Conservation (phyloP, 2,113 vertebrate genomes). For the Platichthys stellatus region DNA sequence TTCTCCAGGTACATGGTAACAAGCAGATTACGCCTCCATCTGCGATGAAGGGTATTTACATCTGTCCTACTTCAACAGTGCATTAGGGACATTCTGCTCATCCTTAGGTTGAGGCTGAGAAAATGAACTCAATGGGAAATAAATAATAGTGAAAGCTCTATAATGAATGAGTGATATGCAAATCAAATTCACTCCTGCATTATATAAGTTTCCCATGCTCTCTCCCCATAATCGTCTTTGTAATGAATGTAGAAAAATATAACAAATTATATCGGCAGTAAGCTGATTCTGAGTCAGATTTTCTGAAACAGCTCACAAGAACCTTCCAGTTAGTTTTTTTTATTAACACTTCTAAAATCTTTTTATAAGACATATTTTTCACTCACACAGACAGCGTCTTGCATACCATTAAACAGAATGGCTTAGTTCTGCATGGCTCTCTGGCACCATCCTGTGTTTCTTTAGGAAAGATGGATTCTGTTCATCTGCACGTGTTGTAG, state of each 20-base stretch:
- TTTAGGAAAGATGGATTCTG: conserved; percentile 34
- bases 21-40: conserved; percentile 65
- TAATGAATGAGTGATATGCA: conserved; percentile 31
- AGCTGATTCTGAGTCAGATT: not conserved
- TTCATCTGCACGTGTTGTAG: not conserved
- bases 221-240: not conserved
- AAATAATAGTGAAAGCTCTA: not conserved
- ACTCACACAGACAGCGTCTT: not conserved
- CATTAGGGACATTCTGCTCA: conserved; percentile 35
- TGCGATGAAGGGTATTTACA: conserved; percentile 73
- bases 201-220: not conserved
- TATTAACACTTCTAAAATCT: not conserved
- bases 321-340: not conserved
- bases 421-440: conserved; percentile 60
- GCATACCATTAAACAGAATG: conserved; percentile 2
- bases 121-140: conserved; percentile 12
- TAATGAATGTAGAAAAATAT: not conserved
- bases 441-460: conserved; percentile 79
- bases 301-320: not conserved
- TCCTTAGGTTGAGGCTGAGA: conserved; percentile 7
- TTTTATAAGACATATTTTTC: not conserved
- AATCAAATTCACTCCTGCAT: not conserved
- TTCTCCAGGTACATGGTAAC: conserved; percentile 70
- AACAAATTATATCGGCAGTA: not conserved
- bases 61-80: conserved; percentile 63